These are phyloP conservation scores for Blastobasis adustella DNA, from an alignment of 2,888 invertebrate species.

Conservation along the genomic window DNA sequence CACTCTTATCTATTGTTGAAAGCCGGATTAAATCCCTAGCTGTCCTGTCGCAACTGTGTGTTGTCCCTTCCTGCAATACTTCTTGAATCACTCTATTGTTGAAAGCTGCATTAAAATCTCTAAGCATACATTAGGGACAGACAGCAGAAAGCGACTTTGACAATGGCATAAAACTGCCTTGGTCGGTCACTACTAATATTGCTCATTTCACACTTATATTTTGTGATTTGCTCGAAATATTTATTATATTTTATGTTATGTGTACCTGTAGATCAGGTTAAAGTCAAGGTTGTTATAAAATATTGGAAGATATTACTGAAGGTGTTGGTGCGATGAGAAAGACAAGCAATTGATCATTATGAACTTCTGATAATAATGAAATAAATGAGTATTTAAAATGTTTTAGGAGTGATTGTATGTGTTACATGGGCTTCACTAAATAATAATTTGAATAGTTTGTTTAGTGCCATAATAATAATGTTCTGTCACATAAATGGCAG, in stretches of 20 bases:
- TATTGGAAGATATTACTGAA: conserved; percentile 17
- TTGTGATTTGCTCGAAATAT: too few relatives aligned
- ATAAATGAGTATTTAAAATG: conserved; percentile 5
- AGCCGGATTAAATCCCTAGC: too few relatives aligned
- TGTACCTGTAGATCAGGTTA: conserved; percentile 13
- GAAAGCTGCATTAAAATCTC: too few relatives aligned
- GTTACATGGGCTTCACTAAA: conserved; percentile 37
- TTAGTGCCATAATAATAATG: conserved; percentile 1
- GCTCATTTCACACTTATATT: too few relatives aligned
- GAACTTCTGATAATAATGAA: conserved; percentile 20
- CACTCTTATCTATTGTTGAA: too few relatives aligned
- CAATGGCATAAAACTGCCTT: neutral
- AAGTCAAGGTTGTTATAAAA: conserved; percentile 23
- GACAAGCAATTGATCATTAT: conserved; percentile 11
- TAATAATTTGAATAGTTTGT: neutral
- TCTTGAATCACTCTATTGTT: too few relatives aligned
- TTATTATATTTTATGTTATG: neutral
- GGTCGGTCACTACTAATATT: neutral
- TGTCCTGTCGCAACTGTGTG: too few relatives aligned
- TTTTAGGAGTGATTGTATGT: conserved; percentile 8
- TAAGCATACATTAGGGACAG: too few relatives aligned
- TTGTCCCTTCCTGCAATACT: too few relatives aligned
- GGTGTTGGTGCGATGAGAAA: conserved; percentile 19
- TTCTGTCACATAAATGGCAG: neutral
- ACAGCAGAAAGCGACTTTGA: too few relatives aligned